Conservation (phyloP, 2,888 invertebrate species). For the Poecilobothrus nobilitatus region DNA sequence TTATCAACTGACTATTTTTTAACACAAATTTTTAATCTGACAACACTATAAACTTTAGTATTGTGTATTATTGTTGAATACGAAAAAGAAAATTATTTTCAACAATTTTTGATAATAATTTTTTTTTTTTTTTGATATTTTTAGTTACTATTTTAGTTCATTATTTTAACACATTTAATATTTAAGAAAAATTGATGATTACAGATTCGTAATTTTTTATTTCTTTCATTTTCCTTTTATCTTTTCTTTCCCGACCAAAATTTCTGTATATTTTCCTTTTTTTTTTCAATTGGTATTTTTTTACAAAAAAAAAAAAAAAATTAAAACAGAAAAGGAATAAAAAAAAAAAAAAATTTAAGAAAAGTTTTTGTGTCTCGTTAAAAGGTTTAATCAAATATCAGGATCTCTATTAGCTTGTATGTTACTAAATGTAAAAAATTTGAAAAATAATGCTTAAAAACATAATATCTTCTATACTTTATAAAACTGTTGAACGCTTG, state of each 20-base stretch:
- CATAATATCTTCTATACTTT: no score
- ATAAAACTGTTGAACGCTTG: background rate
- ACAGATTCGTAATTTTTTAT: no score
- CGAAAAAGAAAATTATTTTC: background rate
- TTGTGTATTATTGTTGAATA: no score
- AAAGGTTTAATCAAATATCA: slow-evolving; percentile 1
- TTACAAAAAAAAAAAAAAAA: background rate
- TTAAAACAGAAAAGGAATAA: no score
- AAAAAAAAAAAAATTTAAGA: background rate
- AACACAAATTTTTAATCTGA: no score
- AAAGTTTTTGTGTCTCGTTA: background rate
- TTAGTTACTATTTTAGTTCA: background rate
- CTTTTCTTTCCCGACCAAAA: no score
- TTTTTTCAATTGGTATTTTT: background rate
- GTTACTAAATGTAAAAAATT: background rate
- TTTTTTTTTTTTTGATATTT: no score
- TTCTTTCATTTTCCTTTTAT: background rate
- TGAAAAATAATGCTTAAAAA: background rate
- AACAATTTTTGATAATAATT: background rate
- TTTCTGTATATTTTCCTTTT: background rate
- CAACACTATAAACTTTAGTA: no score
- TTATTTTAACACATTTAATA: background rate
- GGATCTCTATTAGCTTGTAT: background rate
- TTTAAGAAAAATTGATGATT: background rate
- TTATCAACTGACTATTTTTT: no score